Base-by-base conservation (phyloP, 2,888 invertebrate species). In the Microplitis deprimator region DNA sequence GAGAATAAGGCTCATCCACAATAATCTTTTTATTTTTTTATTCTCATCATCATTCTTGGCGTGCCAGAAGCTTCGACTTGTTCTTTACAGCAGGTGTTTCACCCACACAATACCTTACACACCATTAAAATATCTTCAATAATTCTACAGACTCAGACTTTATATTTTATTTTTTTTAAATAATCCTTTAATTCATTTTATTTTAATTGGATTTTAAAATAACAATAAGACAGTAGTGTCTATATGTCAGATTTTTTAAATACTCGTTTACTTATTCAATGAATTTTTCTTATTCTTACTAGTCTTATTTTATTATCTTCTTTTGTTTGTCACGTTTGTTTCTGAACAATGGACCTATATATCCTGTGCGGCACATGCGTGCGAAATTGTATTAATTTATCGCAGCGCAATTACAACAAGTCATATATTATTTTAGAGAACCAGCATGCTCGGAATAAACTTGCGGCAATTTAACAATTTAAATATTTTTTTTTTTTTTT, bases 321-420 rank as follows among this genome's bases (percentile, higher is more conserved):
- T 60, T 67, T 59, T 10, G 40, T 75, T 73, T 13, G 10, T 29
- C 29, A 29, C 29, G 29, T 29, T 29, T 29, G 29, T 29, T 29
- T 29, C n/a, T 72, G 71, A 85, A 86, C 86, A 87, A 86, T 85
- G 85, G 83, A 79, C 79, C 84, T 84, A 87, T 87, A 87, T 85
- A 85, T 86, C 82, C 13, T 50, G 83, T 84, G 85, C 81, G 83
- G 83, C 85, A 85, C 82, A 84, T 85, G 86, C 85, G 86, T 85
- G 84, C 84, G 84, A 87, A 85, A 86, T 85, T 83, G 85, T 84
- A 86, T 87, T 88, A 88, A 88, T 88, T 88, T 88, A 88, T 88
- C 83, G 85, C 83, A 78, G 82, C 82, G 88, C 85, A 88, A 88
- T 88, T 88, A 88, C 87, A 88, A 87, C 86, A 83, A 86, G 87